These are phyloP conservation scores for Quadriops clusia DNA, from an alignment of 2,888 invertebrate species.

Conservation along the genomic window DNA sequence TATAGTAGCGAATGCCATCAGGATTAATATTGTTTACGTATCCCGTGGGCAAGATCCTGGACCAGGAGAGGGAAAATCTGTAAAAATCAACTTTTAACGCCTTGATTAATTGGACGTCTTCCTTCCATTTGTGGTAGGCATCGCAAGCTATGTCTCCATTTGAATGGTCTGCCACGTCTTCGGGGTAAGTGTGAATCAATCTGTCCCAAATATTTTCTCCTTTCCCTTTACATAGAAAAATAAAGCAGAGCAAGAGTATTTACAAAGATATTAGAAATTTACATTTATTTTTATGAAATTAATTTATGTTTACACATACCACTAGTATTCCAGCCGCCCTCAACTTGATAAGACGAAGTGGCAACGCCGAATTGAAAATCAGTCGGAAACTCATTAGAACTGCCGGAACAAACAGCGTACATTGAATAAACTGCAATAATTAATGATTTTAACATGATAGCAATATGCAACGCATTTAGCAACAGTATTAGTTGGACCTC, in stretches of 20 bases:
- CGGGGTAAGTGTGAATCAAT: conserved; percentile 32
- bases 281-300: background rate
- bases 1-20: conserved; percentile 51
- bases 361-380: conserved; percentile 18
- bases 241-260: background rate
- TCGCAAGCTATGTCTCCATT: conserved; percentile 26
- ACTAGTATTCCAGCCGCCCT: conserved; percentile 20
- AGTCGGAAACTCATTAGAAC: conserved; percentile 12
- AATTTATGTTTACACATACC: conserved; percentile 15
- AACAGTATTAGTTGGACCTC: no score
- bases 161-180: conserved; percentile 19
- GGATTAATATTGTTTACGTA: conserved; percentile 44
- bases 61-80: conserved; percentile 49
- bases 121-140: conserved; percentile 23
- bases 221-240: conserved; percentile 33
- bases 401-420: no score
- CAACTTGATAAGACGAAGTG: conserved; percentile 23
- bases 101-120: conserved; percentile 22
- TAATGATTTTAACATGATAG: no score
- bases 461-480: no score
- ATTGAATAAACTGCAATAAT: no score
- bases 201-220: conserved; percentile 43
- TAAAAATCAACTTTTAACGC: conserved; percentile 34
- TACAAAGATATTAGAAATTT: conserved; percentile 4
- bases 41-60: conserved; percentile 49